Conservation (phyloP, 1,140 invertebrate genomes). For the Zaprionus capensis region DNA sequence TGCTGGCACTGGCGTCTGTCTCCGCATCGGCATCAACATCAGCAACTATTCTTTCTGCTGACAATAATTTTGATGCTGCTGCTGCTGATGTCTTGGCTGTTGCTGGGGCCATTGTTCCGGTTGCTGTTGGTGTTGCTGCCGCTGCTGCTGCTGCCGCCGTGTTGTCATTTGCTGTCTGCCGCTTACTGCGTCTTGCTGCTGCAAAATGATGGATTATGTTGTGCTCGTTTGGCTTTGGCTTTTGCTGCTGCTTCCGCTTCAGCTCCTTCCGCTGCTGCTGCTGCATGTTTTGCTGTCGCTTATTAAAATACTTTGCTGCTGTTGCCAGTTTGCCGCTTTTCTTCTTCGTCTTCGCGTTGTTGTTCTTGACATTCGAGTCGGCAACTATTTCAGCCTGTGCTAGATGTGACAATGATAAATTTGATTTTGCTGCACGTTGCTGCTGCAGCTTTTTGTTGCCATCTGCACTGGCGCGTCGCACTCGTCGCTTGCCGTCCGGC, state of each 20-base stretch:
- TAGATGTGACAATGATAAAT: slow-evolving; percentile 84
- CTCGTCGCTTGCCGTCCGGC: slow-evolving; percentile 55
- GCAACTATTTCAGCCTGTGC: slow-evolving; percentile 51
- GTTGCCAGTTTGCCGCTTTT: slow-evolving; percentile 60
- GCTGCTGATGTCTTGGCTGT: slow-evolving; percentile 33
- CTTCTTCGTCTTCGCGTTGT: slow-evolving; percentile 61
- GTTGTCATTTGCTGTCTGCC: slow-evolving; percentile 67
- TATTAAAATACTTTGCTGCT: slow-evolving; percentile 79
- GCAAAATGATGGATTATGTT: slow-evolving; percentile 81
- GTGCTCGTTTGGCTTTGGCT: slow-evolving; percentile 60
- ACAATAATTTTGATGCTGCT: slow-evolving; percentile 5
- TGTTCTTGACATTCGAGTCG: slow-evolving; percentile 52
- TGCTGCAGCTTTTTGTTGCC: slow-evolving; percentile 49
- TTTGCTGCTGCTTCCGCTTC: slow-evolving; percentile 12
- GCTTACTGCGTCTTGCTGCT: slow-evolving; percentile 61
- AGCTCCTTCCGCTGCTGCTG: slow-evolving; percentile 16
- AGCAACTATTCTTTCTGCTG: neutral
- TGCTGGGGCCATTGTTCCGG: slow-evolving; percentile 35
- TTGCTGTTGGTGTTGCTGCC: slow-evolving; percentile 33
- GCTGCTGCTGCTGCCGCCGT: slow-evolving; percentile 52
- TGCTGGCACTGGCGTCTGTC: slow-evolving; percentile 10
- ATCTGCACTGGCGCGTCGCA: slow-evolving; percentile 47
- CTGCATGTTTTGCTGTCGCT: slow-evolving; percentile 80
- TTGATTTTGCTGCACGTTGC: slow-evolving; percentile 74
- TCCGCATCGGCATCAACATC: neutral